Evolutionary conservation across 1,140 invertebrate species (phyloP), one percentile per base, ranked within the genome.

Genomic region (Mycetomoellerius zeteki): DNA sequence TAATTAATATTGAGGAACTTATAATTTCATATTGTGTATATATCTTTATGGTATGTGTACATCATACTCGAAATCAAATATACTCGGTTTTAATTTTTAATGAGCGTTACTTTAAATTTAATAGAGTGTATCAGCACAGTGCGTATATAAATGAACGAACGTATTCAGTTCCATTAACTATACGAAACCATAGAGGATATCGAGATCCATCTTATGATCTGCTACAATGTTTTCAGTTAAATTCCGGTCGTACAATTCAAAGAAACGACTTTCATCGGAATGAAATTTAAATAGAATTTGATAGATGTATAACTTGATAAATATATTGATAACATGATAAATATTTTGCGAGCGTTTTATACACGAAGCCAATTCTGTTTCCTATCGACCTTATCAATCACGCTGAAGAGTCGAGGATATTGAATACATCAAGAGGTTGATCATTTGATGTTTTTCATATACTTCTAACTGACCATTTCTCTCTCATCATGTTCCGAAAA

Each of bases 311-410:
- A 37, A 71, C 19, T 47, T 54, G 24, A 2, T 60, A 84, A 84
- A 82, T 82, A 82, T 82, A 72, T 81, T 82, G 65, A 72, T n/a
- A n/a, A n/a, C n/a, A n/a, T n/a, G n/a, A n/a, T 60, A 84, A 84
- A 82, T 82, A 82, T 82, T 82, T 81, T 82, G 21, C 50, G 33
- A 54, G n/a, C 19, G 16, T 33, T 65, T 65, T 43, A 50, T 24
- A 30, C 78, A 56, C 33, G 3, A 10, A 58, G 33, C 52, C 33
- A 43, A 58, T 60, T 81, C 77, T 80, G 8, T 33, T 30, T 54
- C 30, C 6, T 30, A 56, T 71, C 65, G 33, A 72, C 21, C 65
- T 82, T 82, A 82, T 82, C 78, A 82, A 82, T 82, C 65, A 82
- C 37, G 54, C 12, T 72, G 16, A 71, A n/a, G n/a, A n/a, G n/a